phyloP scores from a whole-genome alignment of 1,140 invertebrate genomes.

The Daktulosphaira vitifoliae region DNA sequence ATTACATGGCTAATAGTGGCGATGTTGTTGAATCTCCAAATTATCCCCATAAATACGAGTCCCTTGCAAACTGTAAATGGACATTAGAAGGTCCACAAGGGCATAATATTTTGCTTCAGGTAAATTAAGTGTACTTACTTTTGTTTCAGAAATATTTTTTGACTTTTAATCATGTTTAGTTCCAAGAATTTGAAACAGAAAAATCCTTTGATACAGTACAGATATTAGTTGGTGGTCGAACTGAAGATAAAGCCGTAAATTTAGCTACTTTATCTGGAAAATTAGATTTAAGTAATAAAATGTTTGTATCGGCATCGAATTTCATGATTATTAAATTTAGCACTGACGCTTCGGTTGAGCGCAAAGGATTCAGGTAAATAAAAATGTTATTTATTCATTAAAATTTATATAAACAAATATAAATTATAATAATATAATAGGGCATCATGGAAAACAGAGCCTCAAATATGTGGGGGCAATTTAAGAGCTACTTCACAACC shows the following conservation, averaged over 20 bases:
- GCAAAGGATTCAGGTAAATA: slow-evolving; percentile 71
- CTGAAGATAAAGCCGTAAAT: slow-evolving; percentile 86
- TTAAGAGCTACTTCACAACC: slow-evolving; percentile 72
- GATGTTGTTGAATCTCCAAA: slow-evolving; percentile 90
- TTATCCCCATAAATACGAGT: slow-evolving; percentile 84
- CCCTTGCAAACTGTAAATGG: slow-evolving; percentile 91
- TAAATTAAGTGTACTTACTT: slow-evolving; percentile 39
- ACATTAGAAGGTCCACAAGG: slow-evolving; percentile 92
- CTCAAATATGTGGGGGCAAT: slow-evolving; percentile 76
- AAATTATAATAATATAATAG: slow-evolving; percentile 42
- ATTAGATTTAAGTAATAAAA: slow-evolving; percentile 67
- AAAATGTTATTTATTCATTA: background rate
- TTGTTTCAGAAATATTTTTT: background rate
- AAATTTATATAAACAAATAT: background rate
- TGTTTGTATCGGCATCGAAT: slow-evolving; percentile 89
- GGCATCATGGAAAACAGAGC: slow-evolving; percentile 87
- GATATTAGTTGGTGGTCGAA: slow-evolving; percentile 86
- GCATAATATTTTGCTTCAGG: slow-evolving; percentile 79
- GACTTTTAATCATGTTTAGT: slow-evolving; percentile 47
- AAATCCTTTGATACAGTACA: slow-evolving; percentile 92
- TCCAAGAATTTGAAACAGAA: slow-evolving; percentile 95
- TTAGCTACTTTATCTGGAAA: slow-evolving; percentile 85
- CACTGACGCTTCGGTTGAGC: slow-evolving; percentile 85
- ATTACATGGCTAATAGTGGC: slow-evolving; percentile 85
- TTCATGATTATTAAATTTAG: slow-evolving; percentile 97